These are phyloP conservation scores for Coracopsis vasa DNA, from an alignment of 2,113 vertebrate genomes.

Conservation along the genomic window DNA sequence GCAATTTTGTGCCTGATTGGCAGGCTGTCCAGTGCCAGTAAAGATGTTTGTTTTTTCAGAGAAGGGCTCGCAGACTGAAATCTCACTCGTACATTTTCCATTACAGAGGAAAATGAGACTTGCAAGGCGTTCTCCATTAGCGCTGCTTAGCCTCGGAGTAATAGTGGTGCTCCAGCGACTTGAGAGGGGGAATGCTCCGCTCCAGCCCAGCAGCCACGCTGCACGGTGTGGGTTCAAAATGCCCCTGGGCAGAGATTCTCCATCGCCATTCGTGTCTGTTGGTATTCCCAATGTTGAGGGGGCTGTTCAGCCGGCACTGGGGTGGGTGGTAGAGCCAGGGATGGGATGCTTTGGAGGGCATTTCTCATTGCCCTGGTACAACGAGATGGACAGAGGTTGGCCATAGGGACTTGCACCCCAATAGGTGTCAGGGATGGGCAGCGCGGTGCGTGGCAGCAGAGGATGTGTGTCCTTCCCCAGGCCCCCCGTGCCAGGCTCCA, in stretches of 20 bases:
- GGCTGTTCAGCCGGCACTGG: neutral
- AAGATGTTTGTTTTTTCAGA: constrained; percentile 74
- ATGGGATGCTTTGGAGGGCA: neutral
- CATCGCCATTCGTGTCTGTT: neutral
- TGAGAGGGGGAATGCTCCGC: neutral
- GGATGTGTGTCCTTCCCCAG: neutral
- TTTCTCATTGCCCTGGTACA: neutral
- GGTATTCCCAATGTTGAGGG: neutral
- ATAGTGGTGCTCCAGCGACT: neutral
- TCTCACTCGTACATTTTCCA: constrained; percentile 55
- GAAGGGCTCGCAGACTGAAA: constrained; percentile 63
- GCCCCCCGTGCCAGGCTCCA: neutral
- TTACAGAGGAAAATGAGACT: constrained; percentile 58
- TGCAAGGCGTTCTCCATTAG: constrained; percentile 4
- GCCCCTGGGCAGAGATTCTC: neutral
- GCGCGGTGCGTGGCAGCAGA: neutral
- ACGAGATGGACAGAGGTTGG: neutral
- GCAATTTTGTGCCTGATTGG: constrained; percentile 77
- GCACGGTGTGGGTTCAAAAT: neutral
- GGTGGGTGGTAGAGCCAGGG: neutral
- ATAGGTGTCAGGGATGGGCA: neutral
- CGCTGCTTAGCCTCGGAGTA: neutral
- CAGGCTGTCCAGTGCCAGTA: constrained; percentile 75
- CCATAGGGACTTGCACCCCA: neutral
- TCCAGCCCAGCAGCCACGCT: neutral